Base-by-base conservation (phyloP, 2,888 invertebrate genomes). In the Nemoura dubitans region DNA sequence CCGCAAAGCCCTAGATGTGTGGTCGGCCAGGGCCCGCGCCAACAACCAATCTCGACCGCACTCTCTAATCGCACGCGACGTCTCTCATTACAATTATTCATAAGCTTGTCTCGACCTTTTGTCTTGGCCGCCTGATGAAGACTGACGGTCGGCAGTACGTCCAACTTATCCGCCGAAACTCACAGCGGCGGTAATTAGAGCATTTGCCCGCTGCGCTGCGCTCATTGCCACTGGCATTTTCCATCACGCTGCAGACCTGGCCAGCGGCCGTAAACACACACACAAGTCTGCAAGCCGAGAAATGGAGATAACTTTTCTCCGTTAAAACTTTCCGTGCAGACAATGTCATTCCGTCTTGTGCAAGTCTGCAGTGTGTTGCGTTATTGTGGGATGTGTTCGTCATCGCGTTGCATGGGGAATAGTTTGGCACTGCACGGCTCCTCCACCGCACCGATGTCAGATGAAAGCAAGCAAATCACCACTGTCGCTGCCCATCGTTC, bases 31-130 rank as follows among this genome's bases (percentile, higher is more conserved):
- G 26, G 26, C n/a, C 5, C 76, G 7, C 21, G 76, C 76, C 76
- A 78, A 78, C 28, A 26, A 76, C 28, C 21, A 78, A 26, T 59
- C 59, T 21, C 59, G 21, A 7, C 59, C 59, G 14, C n/a, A n/a
- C 59, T 7, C 16, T 10, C 28, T 78, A 28, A 78, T 78, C 28
- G 25, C 27, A 27, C 26, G 10, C 78, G 78, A 78, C 78, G 78
- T 78, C 78, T 78, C 78, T 27, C 78, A 26, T 78, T 78, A 78
- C 25, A 78, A 78, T 78, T 78, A 78, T 78, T 78, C 78, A 78
- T 78, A 78, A 78, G 78, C 26, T 26, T 78, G 78, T 25, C 78
- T 26, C 28, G 78, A 28, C 78, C 59, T 59, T 59, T 59, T 27
- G 78, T 78, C 26, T 78, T 78, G 26, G 7, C 14, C 5, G 26